phyloP scores from a whole-genome alignment of 92 coral and sea anemone species.

The Muricea muricata region DNA sequence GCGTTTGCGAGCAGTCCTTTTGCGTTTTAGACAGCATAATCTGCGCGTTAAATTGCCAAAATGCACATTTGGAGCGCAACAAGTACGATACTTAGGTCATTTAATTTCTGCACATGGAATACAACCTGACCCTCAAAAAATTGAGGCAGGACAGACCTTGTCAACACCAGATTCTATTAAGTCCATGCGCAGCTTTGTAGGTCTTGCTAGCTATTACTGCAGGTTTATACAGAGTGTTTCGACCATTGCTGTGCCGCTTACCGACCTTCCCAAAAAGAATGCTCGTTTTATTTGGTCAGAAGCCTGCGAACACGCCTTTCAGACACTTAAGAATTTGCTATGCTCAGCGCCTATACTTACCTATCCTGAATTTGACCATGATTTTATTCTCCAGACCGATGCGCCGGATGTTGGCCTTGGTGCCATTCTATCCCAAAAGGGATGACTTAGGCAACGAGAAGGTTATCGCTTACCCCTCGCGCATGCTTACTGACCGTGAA shows the following conservation, averaged over 20 bases:
- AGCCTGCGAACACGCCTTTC: conserved; percentile 52
- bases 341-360: conserved; percentile 61
- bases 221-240: conserved; percentile 61
- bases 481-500: conserved; percentile 51
- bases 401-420: conserved; percentile 64
- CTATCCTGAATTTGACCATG: conserved; percentile 53
- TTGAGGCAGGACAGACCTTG: conserved; percentile 51
- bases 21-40: conserved; percentile 38
- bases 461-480: conserved; percentile 63
- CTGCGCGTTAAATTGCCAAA: conserved; percentile 45
- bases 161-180: conserved; percentile 55
- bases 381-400: conserved; percentile 50
- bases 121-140: conserved; percentile 63
- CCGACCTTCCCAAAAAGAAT: conserved; percentile 51
- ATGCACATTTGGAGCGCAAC: conserved; percentile 18
- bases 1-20: conserved; percentile 15
- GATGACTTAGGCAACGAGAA: conserved; percentile 36
- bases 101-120: conserved; percentile 55
- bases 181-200: conserved; percentile 61
- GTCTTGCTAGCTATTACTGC: conserved; percentile 69
- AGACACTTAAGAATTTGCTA: conserved; percentile 41
- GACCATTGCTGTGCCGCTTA: conserved; percentile 60
- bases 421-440: conserved; percentile 55
- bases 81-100: conserved; percentile 69
- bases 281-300: conserved; percentile 55